phyloP scores from a whole-genome alignment of 2,797 vertebrate species.

The Otus scops region DNA sequence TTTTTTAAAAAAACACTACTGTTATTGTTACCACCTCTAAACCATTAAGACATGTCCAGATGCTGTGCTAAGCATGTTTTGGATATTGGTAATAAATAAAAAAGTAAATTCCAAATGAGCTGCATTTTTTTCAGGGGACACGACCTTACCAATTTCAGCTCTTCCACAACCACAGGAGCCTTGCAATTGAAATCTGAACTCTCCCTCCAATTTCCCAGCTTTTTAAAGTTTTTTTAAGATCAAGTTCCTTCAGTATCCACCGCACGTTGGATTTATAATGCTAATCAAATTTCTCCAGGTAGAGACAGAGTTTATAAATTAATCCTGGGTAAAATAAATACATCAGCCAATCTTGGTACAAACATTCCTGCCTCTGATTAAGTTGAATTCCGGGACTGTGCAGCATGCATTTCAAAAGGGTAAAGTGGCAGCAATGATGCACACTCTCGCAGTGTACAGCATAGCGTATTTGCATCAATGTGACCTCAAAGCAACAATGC shows the following conservation, averaged over 20 bases:
- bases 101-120: background rate
- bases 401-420: background rate
- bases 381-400: background rate
- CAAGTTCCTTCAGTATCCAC: background rate
- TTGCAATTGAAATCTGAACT: background rate
- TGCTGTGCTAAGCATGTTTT: background rate
- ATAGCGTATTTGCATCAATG: background rate
- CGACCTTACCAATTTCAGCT: background rate
- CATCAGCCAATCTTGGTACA: conserved; percentile 24
- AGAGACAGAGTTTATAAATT: conserved; percentile 33
- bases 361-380: conserved; percentile 37
- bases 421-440: background rate
- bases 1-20: background rate
- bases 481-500: background rate
- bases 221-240: background rate
- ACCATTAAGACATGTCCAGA: background rate
- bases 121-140: background rate
- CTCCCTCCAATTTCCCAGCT: background rate
- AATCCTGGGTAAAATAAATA: conserved; percentile 46
- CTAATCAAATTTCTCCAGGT: conserved; percentile 42
- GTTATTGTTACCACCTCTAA: background rate
- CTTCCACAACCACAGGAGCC: background rate
- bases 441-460: background rate
- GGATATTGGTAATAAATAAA: background rate
- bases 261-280: background rate